A percentile compares a stretch with the other conserved stretches of the same genome.
These are phyloP conservation scores for Pseudorhombus dupliciocellatus DNA, from an alignment of 2,113 vertebrate species.

Conservation along the genomic window DNA sequence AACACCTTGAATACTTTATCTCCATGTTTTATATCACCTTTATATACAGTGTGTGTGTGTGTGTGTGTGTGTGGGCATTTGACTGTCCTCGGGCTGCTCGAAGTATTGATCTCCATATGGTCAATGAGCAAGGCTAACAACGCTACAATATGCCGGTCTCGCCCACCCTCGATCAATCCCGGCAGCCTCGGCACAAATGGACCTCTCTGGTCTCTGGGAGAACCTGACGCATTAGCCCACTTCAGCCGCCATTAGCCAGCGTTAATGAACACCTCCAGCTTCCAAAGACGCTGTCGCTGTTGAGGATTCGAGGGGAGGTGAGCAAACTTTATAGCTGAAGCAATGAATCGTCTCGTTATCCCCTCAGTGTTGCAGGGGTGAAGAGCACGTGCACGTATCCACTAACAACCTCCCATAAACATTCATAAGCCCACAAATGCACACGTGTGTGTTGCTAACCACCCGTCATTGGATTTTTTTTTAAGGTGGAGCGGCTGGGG, in stretches of 20 bases:
- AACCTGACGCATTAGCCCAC: constrained; percentile 49
- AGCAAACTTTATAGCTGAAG: background rate
- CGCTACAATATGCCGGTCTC: constrained; percentile 65
- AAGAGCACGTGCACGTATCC: background rate
- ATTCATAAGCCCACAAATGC: background rate
- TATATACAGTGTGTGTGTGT: background rate
- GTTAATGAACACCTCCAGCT: constrained; percentile 37
- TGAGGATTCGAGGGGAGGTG: constrained; percentile 30
- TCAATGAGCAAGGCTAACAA: constrained; percentile 76
- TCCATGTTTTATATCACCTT: too few species aligned
- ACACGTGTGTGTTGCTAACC: constrained; percentile 20
- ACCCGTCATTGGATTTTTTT: constrained; percentile 56
- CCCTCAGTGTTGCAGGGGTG: background rate
- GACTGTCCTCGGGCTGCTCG: constrained; percentile 62
- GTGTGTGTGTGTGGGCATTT: constrained; percentile 18
- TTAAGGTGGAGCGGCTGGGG: constrained; percentile 51
- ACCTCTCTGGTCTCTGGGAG: constrained; percentile 29
- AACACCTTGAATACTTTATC: too few species aligned
- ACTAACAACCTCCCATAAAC: constrained; percentile 16
- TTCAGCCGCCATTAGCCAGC: constrained; percentile 39
- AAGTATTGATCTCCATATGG: constrained; percentile 76
- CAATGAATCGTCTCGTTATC: constrained; percentile 12
- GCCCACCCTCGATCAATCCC: constrained; percentile 65
- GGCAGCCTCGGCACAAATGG: constrained; percentile 53
- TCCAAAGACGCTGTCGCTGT: constrained; percentile 6